phyloP scores from a whole-genome alignment of 2,797 vertebrate genomes.

The Chloroceryle inda region DNA sequence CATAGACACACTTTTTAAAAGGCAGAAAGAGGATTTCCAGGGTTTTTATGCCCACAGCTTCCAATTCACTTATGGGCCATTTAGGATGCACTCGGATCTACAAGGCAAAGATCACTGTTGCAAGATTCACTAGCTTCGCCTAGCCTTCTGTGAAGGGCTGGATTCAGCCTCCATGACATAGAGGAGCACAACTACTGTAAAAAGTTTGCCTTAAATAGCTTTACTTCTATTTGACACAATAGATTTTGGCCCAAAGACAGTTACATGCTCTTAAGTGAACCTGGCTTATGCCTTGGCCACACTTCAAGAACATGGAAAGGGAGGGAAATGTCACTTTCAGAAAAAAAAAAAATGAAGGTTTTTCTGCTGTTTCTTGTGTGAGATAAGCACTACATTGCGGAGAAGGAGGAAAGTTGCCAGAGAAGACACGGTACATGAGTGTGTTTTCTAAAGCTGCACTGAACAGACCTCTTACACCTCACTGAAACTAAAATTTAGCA shows the following conservation, averaged over 20 bases:
- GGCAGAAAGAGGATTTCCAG: neutral
- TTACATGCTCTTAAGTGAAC: neutral
- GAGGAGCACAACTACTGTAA: neutral
- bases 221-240: neutral
- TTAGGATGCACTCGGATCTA: neutral
- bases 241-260: neutral
- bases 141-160: neutral
- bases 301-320: constrained; percentile 13
- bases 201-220: neutral
- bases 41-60: neutral
- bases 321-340: neutral
- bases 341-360: neutral
- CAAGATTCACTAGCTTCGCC: neutral
- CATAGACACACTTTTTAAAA: neutral
- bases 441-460: constrained; percentile 50
- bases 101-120: neutral
- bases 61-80: neutral
- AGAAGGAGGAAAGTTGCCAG: neutral
- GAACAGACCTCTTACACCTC: constrained; percentile 34
- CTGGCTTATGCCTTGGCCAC: neutral
- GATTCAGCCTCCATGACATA: fast-evolving
- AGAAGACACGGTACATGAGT: constrained; percentile 8
- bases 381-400: constrained; percentile 26
- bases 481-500: constrained; percentile 67
- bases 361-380: neutral